These are phyloP conservation scores for Parazoanthus darwini DNA, from an alignment of 92 coral and sea anemone species.

Conservation along the genomic window DNA sequence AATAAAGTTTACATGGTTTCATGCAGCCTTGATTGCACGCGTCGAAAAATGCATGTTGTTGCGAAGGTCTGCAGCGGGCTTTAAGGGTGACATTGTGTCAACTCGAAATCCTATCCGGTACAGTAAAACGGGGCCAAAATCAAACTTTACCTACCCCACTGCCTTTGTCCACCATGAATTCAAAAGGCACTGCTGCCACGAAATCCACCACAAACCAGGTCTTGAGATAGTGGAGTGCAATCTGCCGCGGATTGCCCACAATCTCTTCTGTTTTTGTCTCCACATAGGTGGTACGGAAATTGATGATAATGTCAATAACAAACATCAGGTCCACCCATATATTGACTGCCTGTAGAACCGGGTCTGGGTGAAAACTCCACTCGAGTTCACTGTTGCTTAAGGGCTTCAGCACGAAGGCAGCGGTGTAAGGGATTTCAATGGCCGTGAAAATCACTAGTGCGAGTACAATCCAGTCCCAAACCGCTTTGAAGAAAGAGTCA, in stretches of 20 bases:
- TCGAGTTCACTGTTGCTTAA: slow-evolving; percentile 34
- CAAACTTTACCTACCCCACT: slow-evolving; percentile 46
- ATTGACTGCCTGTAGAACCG: slow-evolving; percentile 63
- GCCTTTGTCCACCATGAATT: slow-evolving; percentile 62
- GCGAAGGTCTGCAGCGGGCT: no score
- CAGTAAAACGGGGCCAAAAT: no score
- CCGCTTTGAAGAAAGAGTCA: slow-evolving; percentile 95
- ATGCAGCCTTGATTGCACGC: no score
- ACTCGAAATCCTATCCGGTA: no score
- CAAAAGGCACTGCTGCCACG: slow-evolving; percentile 95
- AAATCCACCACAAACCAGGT: slow-evolving; percentile 95
- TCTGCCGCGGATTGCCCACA: slow-evolving; percentile 72
- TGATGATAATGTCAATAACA: slow-evolving; percentile 82
- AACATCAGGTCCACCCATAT: slow-evolving; percentile 91
- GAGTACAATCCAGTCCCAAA: slow-evolving; percentile 97
- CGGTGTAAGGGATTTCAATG: slow-evolving; percentile 94
- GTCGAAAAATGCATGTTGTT: no score
- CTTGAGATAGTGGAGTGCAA: slow-evolving; percentile 88
- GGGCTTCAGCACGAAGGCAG: slow-evolving; percentile 69
- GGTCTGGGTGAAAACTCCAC: slow-evolving; percentile 38
- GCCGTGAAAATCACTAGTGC: slow-evolving; percentile 92
- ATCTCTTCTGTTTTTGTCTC: slow-evolving; percentile 63
- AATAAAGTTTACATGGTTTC: no score
- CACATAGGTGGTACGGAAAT: slow-evolving; percentile 92
- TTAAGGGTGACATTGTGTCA: no score